A percentile compares a stretch with the other conserved stretches of the same genome.
These are phyloP conservation scores for Drosophila tanythrix DNA, from an alignment of 2,888 invertebrate genomes.

Conservation along the genomic window DNA sequence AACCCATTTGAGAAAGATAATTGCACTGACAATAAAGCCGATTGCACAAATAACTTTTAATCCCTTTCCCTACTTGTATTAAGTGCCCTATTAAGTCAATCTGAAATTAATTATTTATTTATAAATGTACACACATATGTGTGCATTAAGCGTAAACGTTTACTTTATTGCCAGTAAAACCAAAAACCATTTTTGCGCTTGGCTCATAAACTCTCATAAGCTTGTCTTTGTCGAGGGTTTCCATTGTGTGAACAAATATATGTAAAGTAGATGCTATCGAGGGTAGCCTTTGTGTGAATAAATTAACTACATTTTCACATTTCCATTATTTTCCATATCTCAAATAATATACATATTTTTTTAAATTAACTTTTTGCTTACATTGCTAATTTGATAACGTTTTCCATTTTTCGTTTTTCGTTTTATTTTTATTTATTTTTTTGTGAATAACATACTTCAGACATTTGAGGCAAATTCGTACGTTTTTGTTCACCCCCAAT, in stretches of 20 bases:
- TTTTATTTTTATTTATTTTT: neutral
- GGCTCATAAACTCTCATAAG: neutral
- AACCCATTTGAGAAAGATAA: neutral
- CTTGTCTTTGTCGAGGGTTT: neutral
- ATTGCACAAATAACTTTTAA: conserved; percentile 5
- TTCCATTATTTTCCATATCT: neutral
- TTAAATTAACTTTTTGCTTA: neutral
- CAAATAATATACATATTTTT: neutral
- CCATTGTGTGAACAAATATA: neutral
- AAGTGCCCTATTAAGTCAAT: conserved; percentile 3
- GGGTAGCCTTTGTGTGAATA: neutral
- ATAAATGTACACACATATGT: neutral
- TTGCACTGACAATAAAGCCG: conserved; percentile 3
- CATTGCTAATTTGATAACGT: neutral
- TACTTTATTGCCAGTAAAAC: conserved; percentile 10
- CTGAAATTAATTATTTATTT: conserved; percentile 1
- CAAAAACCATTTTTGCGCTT: neutral
- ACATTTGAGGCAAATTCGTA: neutral
- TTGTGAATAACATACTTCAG: too few relatives aligned
- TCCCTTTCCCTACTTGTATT: neutral
- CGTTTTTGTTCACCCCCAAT: conserved; percentile 29
- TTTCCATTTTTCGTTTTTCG: neutral
- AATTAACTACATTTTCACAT: neutral
- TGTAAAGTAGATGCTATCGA: neutral
- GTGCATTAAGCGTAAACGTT: neutral